Conservation (phyloP, 2,113 vertebrate species). For the Tricholaema leucomelas region DNA sequence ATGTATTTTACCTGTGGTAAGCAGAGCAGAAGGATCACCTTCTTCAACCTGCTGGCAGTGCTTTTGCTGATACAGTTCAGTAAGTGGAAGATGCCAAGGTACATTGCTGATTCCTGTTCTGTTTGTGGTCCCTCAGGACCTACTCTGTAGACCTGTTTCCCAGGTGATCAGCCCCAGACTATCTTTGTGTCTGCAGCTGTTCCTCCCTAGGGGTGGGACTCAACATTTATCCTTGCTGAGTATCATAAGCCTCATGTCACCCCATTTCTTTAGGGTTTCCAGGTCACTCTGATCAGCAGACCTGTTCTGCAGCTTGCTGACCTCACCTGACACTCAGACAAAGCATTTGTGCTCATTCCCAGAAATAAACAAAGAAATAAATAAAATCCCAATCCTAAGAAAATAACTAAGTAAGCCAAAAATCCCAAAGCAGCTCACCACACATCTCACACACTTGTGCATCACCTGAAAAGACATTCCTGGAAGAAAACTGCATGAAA, state of each 20-base stretch:
- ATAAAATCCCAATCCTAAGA: too few relatives aligned
- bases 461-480: neutral
- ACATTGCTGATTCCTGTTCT: neutral
- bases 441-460: neutral
- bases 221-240: neutral
- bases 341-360: neutral
- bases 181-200: neutral
- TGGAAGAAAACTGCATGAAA: neutral
- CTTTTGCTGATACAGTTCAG: neutral
- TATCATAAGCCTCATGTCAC: neutral
- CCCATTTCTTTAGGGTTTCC: neutral
- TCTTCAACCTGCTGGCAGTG: neutral
- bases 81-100: neutral
- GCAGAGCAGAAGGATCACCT: neutral
- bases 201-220: neutral
- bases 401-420: too few relatives aligned
- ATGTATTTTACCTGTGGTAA: neutral
- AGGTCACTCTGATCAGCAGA: neutral
- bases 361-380: neutral
- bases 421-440: neutral
- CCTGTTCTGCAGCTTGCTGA: neutral
- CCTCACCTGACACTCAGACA: accelerated
- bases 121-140: neutral
- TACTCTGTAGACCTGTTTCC: neutral
- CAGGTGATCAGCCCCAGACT: neutral